A percentile compares a stretch with the other conserved stretches of the same genome.
Evolutionary conservation across 2,113 vertebrate genomes (phyloP).

Genomic region (Eurypyga helias): DNA sequence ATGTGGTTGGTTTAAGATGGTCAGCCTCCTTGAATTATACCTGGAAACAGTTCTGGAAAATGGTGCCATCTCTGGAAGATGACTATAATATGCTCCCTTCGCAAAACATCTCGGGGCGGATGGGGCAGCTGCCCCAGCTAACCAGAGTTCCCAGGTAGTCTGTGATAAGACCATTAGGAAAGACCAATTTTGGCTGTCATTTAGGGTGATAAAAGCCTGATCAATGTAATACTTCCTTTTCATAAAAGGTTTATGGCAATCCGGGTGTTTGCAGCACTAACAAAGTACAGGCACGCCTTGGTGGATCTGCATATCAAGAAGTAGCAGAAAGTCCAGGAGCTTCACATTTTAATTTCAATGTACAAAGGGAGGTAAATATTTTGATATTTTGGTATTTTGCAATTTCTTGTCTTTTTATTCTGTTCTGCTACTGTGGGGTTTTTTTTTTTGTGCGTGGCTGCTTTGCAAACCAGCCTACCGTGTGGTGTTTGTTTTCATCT

Average conservation of each 20-base stretch:
- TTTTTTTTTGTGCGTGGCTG: accelerated
- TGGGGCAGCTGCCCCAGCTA: background rate
- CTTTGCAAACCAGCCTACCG: background rate
- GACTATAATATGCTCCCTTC: background rate
- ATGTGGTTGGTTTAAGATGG: background rate
- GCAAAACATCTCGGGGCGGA: background rate
- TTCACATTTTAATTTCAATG: background rate
- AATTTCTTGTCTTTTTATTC: background rate
- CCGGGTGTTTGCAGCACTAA: background rate
- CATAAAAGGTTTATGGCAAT: background rate
- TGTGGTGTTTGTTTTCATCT: background rate
- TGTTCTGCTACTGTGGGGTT: background rate
- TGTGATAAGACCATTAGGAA: background rate
- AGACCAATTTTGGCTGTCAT: background rate
- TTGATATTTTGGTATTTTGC: background rate
- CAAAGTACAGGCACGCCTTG: background rate
- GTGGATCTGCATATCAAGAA: background rate
- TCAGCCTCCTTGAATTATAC: background rate
- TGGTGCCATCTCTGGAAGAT: background rate
- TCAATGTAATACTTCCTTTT: background rate
- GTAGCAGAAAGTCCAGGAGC: background rate
- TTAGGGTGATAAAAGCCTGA: background rate
- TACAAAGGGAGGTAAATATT: background rate
- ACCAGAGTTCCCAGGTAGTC: background rate
- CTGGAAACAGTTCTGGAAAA: background rate